phyloP scores from a whole-genome alignment of 2,113 vertebrate species.

The Leptodactylus fuscus region DNA sequence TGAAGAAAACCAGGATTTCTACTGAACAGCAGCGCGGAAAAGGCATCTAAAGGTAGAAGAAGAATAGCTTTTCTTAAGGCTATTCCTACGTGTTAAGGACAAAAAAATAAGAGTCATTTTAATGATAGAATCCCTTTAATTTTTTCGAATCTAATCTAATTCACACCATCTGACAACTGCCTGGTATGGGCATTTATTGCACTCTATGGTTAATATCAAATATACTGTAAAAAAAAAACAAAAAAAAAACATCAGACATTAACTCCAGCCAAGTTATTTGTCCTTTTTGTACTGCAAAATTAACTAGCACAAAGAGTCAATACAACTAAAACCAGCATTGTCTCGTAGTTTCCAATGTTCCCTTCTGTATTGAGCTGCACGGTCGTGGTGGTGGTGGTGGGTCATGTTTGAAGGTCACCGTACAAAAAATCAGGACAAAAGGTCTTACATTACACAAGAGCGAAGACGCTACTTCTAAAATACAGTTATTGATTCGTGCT shows the following conservation, averaged over 20 bases:
- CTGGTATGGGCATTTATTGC: too few relatives aligned
- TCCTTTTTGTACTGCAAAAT: neutral
- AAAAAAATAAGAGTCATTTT: too few relatives aligned
- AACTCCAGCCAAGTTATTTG: neutral
- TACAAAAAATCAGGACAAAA: neutral
- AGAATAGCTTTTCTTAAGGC: too few relatives aligned
- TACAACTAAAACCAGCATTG: neutral
- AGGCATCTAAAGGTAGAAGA: too few relatives aligned
- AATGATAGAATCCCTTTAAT: too few relatives aligned
- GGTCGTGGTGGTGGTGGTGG: neutral
- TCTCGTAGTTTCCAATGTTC: neutral
- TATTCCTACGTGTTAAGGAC: too few relatives aligned
- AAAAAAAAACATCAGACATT: neutral
- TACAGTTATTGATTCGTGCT: slow-evolving; percentile 30
- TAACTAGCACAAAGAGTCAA: neutral
- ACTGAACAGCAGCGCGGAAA: too few relatives aligned
- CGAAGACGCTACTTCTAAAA: slow-evolving; percentile 4
- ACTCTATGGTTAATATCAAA: too few relatives aligned
- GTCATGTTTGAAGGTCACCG: slow-evolving; percentile 21
- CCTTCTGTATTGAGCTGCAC: neutral
- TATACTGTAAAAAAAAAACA: too few relatives aligned
- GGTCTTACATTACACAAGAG: slow-evolving; percentile 27
- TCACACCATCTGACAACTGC: too few relatives aligned
- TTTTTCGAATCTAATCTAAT: too few relatives aligned
- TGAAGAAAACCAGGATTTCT: too few relatives aligned